Percentiles rank a stretch among this genome's conserved stretches.
Conservation (phyloP, 2,888 invertebrate genomes). For the Hermaeophaga mercurialis region DNA sequence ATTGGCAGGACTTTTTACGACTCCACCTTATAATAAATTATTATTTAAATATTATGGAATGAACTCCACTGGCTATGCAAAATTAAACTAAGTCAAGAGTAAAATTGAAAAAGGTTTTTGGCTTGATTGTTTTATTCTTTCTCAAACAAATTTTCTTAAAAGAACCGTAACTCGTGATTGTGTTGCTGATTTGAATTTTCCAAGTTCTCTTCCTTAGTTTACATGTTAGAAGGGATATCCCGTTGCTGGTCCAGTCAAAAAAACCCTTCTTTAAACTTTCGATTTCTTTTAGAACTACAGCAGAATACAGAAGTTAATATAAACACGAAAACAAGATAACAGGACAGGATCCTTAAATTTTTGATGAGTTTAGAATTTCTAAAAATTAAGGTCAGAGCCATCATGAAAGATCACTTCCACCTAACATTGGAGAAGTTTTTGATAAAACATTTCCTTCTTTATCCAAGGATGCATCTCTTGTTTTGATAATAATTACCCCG, state of each 20-base stretch:
- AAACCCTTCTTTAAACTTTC: not conserved
- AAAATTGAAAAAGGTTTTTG: slow-evolving; percentile 1
- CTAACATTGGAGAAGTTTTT: too few species aligned
- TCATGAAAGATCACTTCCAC: too few species aligned
- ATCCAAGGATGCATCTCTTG: too few species aligned
- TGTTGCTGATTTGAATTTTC: not conserved
- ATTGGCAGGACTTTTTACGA: too few species aligned
- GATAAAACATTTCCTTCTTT: too few species aligned
- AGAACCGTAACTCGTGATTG: slow-evolving; percentile 1
- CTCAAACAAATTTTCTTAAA: slow-evolving; percentile 1
- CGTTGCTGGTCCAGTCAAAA: not conserved
- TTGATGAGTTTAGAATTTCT: too few species aligned
- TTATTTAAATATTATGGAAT: too few species aligned
- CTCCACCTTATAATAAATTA: too few species aligned
- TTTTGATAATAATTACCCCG: too few species aligned
- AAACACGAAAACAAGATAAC: not conserved
- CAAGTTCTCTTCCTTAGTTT: not conserved
- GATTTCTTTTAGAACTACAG: not conserved
- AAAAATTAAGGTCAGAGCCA: too few species aligned
- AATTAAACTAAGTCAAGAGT: slow-evolving; percentile 1
- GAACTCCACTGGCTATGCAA: too few species aligned
- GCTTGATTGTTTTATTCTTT: slow-evolving; percentile 1
- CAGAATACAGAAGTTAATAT: not conserved
- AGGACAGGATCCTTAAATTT: too few species aligned
- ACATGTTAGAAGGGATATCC: not conserved